These are phyloP conservation scores for Hermetia illucens DNA, from an alignment of 1,140 invertebrate species.

Conservation along the genomic window DNA sequence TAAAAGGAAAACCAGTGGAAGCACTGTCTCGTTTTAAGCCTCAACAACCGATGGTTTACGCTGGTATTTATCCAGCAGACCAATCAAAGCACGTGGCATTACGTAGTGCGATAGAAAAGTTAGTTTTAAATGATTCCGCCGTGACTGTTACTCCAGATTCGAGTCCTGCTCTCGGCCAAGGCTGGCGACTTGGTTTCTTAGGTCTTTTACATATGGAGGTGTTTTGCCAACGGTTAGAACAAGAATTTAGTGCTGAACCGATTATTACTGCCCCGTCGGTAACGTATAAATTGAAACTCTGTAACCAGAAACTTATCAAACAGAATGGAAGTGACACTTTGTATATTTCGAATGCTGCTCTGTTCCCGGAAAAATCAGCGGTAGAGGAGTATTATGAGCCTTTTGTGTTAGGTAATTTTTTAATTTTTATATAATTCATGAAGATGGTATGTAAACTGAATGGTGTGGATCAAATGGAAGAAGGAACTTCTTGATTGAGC, in stretches of 20 bases:
- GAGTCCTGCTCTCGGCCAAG: slow-evolving; percentile 84
- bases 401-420: slow-evolving; percentile 48
- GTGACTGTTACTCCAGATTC: slow-evolving; percentile 65
- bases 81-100: slow-evolving; percentile 65
- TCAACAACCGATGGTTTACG: slow-evolving; percentile 83
- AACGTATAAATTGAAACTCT: slow-evolving; percentile 73
- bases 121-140: slow-evolving; percentile 88
- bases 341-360: slow-evolving; percentile 67
- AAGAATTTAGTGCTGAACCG: slow-evolving; percentile 81
- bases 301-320: slow-evolving; percentile 43
- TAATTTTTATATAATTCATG: not conserved
- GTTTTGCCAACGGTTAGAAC: slow-evolving; percentile 82
- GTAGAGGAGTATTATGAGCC: slow-evolving; percentile 76
- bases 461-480: too few relatives aligned
- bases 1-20: slow-evolving; percentile 36
- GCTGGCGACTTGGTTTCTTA: slow-evolving; percentile 86
- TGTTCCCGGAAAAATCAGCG: slow-evolving; percentile 53
- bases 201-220: slow-evolving; percentile 94
- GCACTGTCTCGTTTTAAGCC: slow-evolving; percentile 50
- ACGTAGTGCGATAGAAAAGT: slow-evolving; percentile 72
- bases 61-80: slow-evolving; percentile 86
- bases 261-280: slow-evolving; percentile 90
- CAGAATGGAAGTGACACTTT: slow-evolving; percentile 52
- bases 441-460: too few relatives aligned
- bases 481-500: too few relatives aligned